Percentiles rank a stretch among this genome's conserved stretches.
Evolutionary conservation across 2,113 vertebrate genomes (phyloP).

Genomic region (Galbula dea): DNA sequence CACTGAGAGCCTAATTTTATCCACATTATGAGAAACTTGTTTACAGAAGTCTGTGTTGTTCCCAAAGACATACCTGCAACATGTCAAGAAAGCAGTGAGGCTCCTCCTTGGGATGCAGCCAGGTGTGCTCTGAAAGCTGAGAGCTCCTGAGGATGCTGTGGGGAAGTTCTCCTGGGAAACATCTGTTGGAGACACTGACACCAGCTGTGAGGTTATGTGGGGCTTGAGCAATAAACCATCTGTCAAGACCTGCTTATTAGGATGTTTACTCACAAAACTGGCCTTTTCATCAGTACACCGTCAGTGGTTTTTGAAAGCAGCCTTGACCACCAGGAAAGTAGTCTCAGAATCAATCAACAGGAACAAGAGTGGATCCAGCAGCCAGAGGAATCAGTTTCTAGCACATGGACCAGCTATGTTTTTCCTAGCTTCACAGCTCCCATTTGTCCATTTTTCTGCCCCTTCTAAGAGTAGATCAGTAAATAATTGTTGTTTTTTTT

Average conservation of each 20-base stretch:
- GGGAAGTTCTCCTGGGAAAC: slow-evolving; percentile 12
- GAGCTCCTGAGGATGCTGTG: fast-evolving
- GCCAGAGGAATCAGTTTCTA: not conserved
- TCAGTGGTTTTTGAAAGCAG: not conserved
- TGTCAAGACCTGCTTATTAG: slow-evolving; percentile 29
- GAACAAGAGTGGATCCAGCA: not conserved
- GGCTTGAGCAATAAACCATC: slow-evolving; percentile 24
- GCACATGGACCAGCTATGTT: not conserved
- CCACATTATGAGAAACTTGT: fast-evolving
- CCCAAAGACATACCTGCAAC: not conserved
- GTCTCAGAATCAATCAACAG: not conserved
- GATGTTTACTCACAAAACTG: slow-evolving; percentile 35
- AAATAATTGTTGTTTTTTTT: not conserved
- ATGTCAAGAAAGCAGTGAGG: fast-evolving
- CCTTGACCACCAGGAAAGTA: not conserved
- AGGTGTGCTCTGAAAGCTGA: not conserved
- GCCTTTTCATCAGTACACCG: not conserved
- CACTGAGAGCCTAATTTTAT: not conserved
- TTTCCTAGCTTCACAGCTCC: not conserved
- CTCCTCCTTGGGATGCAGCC: not conserved
- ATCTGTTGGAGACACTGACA: not conserved
- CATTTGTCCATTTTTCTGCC: not conserved
- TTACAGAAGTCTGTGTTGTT: not conserved
- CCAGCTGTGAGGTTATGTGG: not conserved
- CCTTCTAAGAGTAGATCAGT: not conserved